A percentile compares a stretch with the other conserved stretches of the same genome.
phyloP scores from a whole-genome alignment of 2,797 vertebrate genomes.

The Sebastes variabilis region DNA sequence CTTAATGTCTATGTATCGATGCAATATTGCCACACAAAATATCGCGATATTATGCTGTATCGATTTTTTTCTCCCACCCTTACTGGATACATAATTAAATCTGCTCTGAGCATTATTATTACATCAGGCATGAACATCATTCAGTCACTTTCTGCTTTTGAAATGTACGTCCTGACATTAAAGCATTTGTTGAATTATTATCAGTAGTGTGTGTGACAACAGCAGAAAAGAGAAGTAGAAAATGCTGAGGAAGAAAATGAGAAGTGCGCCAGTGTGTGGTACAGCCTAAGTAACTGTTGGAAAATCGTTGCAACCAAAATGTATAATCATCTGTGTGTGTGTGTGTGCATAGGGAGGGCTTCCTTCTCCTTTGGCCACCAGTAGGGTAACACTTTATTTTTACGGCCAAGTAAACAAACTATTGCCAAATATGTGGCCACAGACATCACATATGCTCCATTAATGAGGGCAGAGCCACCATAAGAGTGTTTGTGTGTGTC shows the following conservation, averaged over 20 bases:
- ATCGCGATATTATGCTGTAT: too few species aligned
- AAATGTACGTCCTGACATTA: neutral
- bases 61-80: too few species aligned
- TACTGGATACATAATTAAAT: neutral
- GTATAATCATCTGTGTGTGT: constrained; percentile 11
- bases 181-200: neutral
- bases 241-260: neutral
- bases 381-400: constrained; percentile 45
- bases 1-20: too few species aligned
- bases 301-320: constrained; percentile 20
- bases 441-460: constrained; percentile 64
- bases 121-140: neutral
- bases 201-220: neutral
- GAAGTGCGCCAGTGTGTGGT: neutral
- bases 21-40: too few species aligned
- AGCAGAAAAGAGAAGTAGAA: neutral
- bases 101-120: neutral
- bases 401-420: constrained; percentile 63
- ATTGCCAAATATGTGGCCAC: constrained; percentile 59
- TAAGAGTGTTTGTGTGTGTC: constrained; percentile 2
- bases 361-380: constrained; percentile 33
- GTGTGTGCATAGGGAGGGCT: neutral
- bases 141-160: neutral
- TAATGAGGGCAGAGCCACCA: constrained; percentile 44
- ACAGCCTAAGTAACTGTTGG: neutral